Evolutionary conservation across 2,797 vertebrate genomes (phyloP), one percentile per base, ranked within the genome.

Genomic region (Gadopsis bispinosus): DNA sequence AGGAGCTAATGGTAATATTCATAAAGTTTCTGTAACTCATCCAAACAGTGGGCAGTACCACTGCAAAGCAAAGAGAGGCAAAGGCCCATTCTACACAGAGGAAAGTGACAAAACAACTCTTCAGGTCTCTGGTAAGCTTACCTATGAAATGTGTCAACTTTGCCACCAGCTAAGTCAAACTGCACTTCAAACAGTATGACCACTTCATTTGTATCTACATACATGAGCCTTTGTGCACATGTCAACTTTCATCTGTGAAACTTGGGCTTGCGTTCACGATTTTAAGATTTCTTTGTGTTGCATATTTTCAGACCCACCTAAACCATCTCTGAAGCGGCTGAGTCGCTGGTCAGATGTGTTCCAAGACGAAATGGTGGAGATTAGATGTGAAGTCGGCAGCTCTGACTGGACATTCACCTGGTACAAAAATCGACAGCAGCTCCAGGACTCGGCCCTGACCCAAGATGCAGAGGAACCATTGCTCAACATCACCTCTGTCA

Each of bases 331-430:
- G 61, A 68, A 3, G 11, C 2, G 66, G 26, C 0, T 7, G 69
- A 70, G 73, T 50, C 0, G 3, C 2, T 90, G 90, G 92, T 1
- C 1, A 0, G 70, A 92, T 7, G 77, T 94, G 12, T 94, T 94
- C 47, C 7, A 53, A 56, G 22, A 8, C 11, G 93, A 95, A 58
- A 35, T 0, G 0, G 76, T 93, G 71, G 14, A 13, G 20, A 73
- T 94, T 1, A 7, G 0, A 0, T 95, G 94, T 85, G 22, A 56
- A 0, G 14, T 77, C 6, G 1, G 0, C 3, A 31, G 0, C 56
- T 0, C 73, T 16, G 47, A 69, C 1, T 94, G 91, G 93, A 74
- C 0, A 0, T 61, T 82, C 75, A 76, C 2, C 12, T 95, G 91
- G 92, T 80, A 83, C 79, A 84, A 1, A 77, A 7, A 79, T 31